Conservation (phyloP, 2,888 invertebrate species). For the Drosophila subquinaria region DNA sequence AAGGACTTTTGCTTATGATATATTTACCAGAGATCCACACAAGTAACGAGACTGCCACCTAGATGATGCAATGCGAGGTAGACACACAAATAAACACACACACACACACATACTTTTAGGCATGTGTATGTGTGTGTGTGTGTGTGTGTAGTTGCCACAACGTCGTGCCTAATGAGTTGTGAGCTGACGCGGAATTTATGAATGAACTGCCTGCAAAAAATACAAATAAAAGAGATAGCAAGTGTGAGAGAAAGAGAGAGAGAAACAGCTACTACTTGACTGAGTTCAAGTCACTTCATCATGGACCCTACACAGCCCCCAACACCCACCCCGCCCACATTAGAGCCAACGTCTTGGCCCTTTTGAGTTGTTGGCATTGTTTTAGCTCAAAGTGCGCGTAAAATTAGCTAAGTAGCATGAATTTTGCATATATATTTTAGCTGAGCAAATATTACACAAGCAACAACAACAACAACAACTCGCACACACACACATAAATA, state of each 20-base stretch:
- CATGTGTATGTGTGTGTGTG: slow-evolving; percentile 27
- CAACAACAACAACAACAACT: slow-evolving; percentile 9
- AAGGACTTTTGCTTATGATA: slow-evolving; percentile 79
- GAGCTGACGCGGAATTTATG: slow-evolving; percentile 79
- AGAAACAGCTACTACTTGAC: slow-evolving; percentile 34
- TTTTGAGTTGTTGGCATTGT: slow-evolving; percentile 57
- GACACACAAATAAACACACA: slow-evolving; percentile 18
- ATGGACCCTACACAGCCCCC: slow-evolving; percentile 25
- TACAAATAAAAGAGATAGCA: slow-evolving; percentile 19
- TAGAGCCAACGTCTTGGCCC: slow-evolving; percentile 33
- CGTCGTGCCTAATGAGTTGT: slow-evolving; percentile 77
- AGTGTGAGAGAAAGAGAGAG: slow-evolving; percentile 6
- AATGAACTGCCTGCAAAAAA: slow-evolving; percentile 64
- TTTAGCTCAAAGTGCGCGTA: slow-evolving; percentile 77
- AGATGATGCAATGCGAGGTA: slow-evolving; percentile 75
- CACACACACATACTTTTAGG: not conserved
- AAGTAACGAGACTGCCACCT: slow-evolving; percentile 61
- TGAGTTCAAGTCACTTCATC: slow-evolving; percentile 63
- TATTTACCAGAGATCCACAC: slow-evolving; percentile 62
- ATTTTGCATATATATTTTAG: slow-evolving; percentile 61
- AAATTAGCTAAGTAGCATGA: slow-evolving; percentile 72
- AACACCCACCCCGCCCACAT: slow-evolving; percentile 6
- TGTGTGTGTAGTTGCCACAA: slow-evolving; percentile 50
- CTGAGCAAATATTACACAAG: slow-evolving; percentile 42
- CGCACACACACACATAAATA: slow-evolving; percentile 62